Evolutionary conservation across 1,140 invertebrate species (phyloP), one percentile per base, ranked within the genome.

Genomic region (Caenorhabditis tropicalis): DNA sequence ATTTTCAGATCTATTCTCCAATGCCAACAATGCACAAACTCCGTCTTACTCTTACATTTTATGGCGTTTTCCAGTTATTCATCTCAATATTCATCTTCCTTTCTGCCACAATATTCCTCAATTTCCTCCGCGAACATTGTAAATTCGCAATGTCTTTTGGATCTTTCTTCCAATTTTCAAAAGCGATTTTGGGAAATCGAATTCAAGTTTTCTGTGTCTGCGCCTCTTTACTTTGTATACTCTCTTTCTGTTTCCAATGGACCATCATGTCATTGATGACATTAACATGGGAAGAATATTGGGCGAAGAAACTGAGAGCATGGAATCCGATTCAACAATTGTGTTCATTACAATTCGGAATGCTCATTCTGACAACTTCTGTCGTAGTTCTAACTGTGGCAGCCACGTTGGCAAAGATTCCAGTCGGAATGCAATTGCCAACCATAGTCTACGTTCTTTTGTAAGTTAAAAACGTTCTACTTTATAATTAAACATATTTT

Each of bases 1-100:
- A 24, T 2, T 56, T 56, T 56, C 53, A 74, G 65, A 74, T 74
- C 5, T 74, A 46, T 43, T 74, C 65, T 9, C 65, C 33, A 1
- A 74, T 74, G 65, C 65, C 65, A 74, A 74, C 65, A 12, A 74
- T 74, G 65, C 65, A 74, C n/a, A 74, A 74, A 74, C 36, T 74
- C 10, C 36, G 65, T 19, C 65, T 74, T 29, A 74, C 65, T 19
- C 65, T 74, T 1, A 74, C 65, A 24, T 74, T 74, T 15, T 74
- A 74, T 24, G 65, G 65, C 9, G 65, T 74, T 0, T 74, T 74
- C 36, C 65, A 74, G n/a, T 24, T 74, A 27, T 74, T 74, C 36
- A 46, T 74, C 21, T 74, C 65, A 43, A 74, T 74, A 36, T 74
- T 74, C 10, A 74, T 74, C 5, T 74, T 74, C 15, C 65, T 74